Evolutionary conservation across 2,113 vertebrate species (phyloP), one percentile per base, ranked within the genome.

Genomic region (Pholis gunnellus): DNA sequence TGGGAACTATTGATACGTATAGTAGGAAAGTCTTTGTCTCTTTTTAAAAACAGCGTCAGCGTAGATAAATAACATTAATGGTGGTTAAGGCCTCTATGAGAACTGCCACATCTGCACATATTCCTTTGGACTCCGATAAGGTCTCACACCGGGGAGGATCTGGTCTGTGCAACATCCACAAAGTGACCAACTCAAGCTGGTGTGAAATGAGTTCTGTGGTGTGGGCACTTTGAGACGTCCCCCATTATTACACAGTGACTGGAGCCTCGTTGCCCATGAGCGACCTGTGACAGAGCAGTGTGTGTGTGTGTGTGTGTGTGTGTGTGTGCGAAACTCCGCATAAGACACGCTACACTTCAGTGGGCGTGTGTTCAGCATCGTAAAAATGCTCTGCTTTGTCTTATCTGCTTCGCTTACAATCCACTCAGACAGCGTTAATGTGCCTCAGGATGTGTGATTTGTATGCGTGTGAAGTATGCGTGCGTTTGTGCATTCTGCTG

Each of bases 351-450:
- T 20, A 13, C 72, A 57, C 34, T 48, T 50, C 8, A 56, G 10
- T 25, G 50, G 38, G 14, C 29, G 60, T 57, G 68, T 72, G 46
- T 22, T 29, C 29, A 29, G 66, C 61, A 13, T 78, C 20, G 11
- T 31, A 14, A 82, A 63, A 87, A 36, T 8, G 66, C 50, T 38
- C 29, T 11, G 31, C 66, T 83, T 80, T 20, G 59, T 67, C 70
- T 90, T 68, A 71, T 80, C 86, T 72, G 46, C 59, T 46, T 61
- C 25, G 65, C 40, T 81, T 84, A 36, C 38, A 27, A 54, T 77
- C 79, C 69, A 54, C 78, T 81, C 52, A 72, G 63, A 67, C 44
- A 31, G 71, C 36, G 76, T 50, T 68, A 46, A 74, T 76, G 69
- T 42, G 66, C 65, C 76, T 40, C 48, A 63, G 83, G 67, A 78